Percentiles rank a stretch among this genome's conserved stretches.
Evolutionary conservation across 2,888 invertebrate genomes (phyloP).

Genomic region (Macrophya annulata): DNA sequence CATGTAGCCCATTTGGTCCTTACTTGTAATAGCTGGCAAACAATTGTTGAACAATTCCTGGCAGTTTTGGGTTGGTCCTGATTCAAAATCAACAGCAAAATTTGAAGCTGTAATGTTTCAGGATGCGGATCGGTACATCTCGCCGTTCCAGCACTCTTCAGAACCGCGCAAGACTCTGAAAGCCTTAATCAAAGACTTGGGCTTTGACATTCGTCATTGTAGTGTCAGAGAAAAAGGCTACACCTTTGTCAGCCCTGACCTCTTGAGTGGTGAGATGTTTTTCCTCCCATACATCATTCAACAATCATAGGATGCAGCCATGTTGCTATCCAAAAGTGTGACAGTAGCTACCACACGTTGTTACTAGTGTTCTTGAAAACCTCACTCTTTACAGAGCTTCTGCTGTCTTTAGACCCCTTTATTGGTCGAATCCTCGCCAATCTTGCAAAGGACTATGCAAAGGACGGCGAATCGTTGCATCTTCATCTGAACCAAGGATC

Average conservation of each 20-base stretch:
- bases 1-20: slow-evolving; percentile 83
- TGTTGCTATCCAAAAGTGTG: slow-evolving; percentile 70
- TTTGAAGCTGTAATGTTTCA: slow-evolving; percentile 64
- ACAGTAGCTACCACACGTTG: slow-evolving; percentile 49
- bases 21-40: too few relatives aligned
- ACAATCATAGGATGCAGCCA: background rate
- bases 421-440: slow-evolving; percentile 81
- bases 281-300: background rate
- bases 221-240: slow-evolving; percentile 83
- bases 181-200: slow-evolving; percentile 82
- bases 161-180: slow-evolving; percentile 83
- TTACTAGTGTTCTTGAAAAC: background rate
- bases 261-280: slow-evolving; percentile 81
- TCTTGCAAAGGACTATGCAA: slow-evolving; percentile 82
- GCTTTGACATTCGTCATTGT: slow-evolving; percentile 84
- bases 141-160: slow-evolving; percentile 85
- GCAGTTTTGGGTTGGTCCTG: too few relatives aligned
- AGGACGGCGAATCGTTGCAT: too few relatives aligned
- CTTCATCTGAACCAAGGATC: too few relatives aligned
- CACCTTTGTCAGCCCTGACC: slow-evolving; percentile 82
- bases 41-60: background rate
- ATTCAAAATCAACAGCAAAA: too few relatives aligned
- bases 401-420: slow-evolving; percentile 85
- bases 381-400: slow-evolving; percentile 81
- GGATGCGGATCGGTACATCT: slow-evolving; percentile 85